These are phyloP conservation scores for Scopus umbretta DNA, from an alignment of 2,113 vertebrate species.

Conservation along the genomic window DNA sequence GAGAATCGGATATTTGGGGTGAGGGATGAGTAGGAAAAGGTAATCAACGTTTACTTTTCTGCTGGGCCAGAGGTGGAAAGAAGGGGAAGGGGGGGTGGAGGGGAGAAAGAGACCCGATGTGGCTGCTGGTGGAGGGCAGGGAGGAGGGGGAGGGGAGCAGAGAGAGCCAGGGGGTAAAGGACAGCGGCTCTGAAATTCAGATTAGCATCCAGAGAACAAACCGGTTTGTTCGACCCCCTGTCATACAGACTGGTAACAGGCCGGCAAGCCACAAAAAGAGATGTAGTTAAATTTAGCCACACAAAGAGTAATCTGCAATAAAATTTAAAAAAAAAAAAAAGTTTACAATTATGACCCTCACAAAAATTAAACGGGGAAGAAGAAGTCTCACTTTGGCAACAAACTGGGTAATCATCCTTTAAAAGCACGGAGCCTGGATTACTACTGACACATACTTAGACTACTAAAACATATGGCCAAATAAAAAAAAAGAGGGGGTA, in stretches of 20 bases:
- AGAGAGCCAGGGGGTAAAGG: not conserved
- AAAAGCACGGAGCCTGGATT: not conserved
- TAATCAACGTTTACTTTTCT: slow-evolving; percentile 11
- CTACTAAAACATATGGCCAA: slow-evolving; percentile 51
- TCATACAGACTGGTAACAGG: not conserved
- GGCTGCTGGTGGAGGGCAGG: not conserved
- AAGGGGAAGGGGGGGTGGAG: slow-evolving; percentile 9
- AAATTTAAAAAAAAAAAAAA: not conserved
- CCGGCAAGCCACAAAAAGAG: not conserved
- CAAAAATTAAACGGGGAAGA: not conserved
- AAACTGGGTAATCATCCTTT: slow-evolving; percentile 32
- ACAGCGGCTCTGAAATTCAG: slow-evolving; percentile 62
- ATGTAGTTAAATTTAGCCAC: not conserved
- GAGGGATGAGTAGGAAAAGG: slow-evolving; percentile 13
- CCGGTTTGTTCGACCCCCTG: slow-evolving; percentile 28
- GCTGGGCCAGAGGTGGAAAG: not conserved
- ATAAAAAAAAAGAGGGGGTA: not conserved
- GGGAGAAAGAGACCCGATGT: not conserved
- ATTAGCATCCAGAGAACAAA: slow-evolving; percentile 65
- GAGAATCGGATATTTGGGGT: not conserved
- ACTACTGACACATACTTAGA: slow-evolving; percentile 31
- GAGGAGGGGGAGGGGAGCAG: not conserved
- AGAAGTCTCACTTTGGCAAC: not conserved
- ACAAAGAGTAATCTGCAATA: not conserved
- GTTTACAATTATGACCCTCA: not conserved